Evolutionary conservation across 1,140 invertebrate species (phyloP), one percentile per base, ranked within the genome.

Genomic region (Pseudomyrmex gracilis): DNA sequence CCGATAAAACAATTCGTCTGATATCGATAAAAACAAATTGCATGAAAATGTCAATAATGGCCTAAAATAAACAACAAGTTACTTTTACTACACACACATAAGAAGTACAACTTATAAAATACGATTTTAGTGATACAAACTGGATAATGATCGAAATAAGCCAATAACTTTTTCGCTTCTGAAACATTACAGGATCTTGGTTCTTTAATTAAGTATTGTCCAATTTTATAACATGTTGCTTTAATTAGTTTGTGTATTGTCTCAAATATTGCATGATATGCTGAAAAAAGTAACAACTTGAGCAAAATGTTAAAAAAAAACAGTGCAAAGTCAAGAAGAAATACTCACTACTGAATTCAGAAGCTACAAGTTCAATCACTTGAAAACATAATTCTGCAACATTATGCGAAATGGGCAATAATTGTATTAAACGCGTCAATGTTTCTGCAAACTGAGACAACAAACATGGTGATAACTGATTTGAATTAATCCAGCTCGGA

Each of bases 11-110:
- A 64, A 34, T 24, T 0, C 34, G 73, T 80, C 68, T 88, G 17
- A 94, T 78, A 61, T 94, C 92, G 22, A 85, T 85, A 51, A 90
- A 78, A 80, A 93, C 85, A 71, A 88, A 92, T 24, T 91, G 84
- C n/a, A 91, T 86, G 17, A 93, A 84, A 84, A 94, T 82, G 10
- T 85, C 70, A n/a, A 89, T 74, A 68, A 93, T 91, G 53, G 91
- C 73, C 92, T 93, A 58, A 45, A 88, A 92, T 84, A 66, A 77
- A 70, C 55, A 57, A 57, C n/a, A 43, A 71, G 58, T 45, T 58
- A 71, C 47, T 63, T 68, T 24, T 63, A 85, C 73, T 57, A 83
- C 71, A 13, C 49, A 9, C n/a, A 60, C 20, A 78, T 20, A 34
- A 55, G 60, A 49, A 45, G 8, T 82, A 7, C 60, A 57, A 64